Percentiles rank a stretch among this genome's conserved stretches.
phyloP scores from a whole-genome alignment of 1,140 invertebrate species.

The Macrocentrus cingulum region DNA sequence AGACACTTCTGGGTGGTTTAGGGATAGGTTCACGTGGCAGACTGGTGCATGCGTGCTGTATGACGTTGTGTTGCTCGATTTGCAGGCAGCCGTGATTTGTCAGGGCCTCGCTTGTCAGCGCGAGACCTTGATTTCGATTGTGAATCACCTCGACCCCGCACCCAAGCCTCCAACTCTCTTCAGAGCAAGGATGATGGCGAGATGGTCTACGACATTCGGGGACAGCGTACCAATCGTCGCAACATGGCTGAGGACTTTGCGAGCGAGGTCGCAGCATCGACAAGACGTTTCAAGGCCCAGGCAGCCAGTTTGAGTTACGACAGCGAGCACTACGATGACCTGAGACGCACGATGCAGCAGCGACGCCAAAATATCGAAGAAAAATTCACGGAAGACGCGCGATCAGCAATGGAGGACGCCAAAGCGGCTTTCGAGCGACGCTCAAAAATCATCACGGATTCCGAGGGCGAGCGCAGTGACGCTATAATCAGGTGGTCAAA shows the following conservation, averaged over 20 bases:
- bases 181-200: constrained; percentile 47
- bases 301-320: constrained; percentile 36
- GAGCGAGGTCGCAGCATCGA: constrained; percentile 44
- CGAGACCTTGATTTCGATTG: constrained; percentile 51
- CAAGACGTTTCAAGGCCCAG: constrained; percentile 43
- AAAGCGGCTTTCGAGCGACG: constrained; percentile 42
- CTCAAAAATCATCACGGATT: constrained; percentile 54
- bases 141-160: constrained; percentile 39
- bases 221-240: constrained; percentile 45
- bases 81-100: constrained; percentile 54
- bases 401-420: constrained; percentile 39
- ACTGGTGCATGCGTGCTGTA: constrained; percentile 6
- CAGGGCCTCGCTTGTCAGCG: constrained; percentile 45
- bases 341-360: constrained; percentile 18
- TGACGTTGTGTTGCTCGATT: constrained; percentile 36
- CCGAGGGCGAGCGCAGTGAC: constrained; percentile 50
- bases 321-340: constrained; percentile 26
- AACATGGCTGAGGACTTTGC: constrained; percentile 47
- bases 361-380: constrained; percentile 21
- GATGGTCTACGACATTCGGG: constrained; percentile 53
- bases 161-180: constrained; percentile 29
- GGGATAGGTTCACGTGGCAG: too few relatives aligned
- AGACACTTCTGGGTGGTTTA: too few relatives aligned
- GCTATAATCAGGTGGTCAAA: constrained; percentile 49
- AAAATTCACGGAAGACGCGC: constrained; percentile 29